Evolutionary conservation across 64 coral and sea anemone genomes (phyloP), one percentile per base, ranked within the genome.

Genomic region (Montipora efflorescens): DNA sequence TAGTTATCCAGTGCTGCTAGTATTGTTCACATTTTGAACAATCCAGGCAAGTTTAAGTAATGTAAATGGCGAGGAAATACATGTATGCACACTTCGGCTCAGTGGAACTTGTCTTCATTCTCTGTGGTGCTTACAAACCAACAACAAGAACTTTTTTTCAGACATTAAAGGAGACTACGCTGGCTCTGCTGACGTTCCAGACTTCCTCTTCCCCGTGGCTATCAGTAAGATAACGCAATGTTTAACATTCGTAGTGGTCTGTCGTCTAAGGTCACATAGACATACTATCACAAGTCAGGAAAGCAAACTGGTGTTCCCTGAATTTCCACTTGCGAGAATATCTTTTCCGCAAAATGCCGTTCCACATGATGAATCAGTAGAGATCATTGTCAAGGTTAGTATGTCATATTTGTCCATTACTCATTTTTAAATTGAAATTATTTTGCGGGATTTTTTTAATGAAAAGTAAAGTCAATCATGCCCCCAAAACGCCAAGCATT

Each of bases 171-270:
- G 73, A 59, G 90, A 76, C 48, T 68, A 50, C 16, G 87, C 71
- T 48, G 67, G n/a, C 59, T n/a, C 43, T 47, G 59, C 69, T n/a
- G 44, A 90, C 20, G n/a, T 77, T 21, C 87, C 79, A 19, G 57
- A 94, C 43, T 94, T 76, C 64, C 0, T n/a, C 4, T 80, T 94
- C 14, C 93, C 93, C 8, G 79, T 94, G 67, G 93, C 79, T 48
- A 58, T 77, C 53, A n/a, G 78, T 43, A 88, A 94, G 21, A 83
- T 94, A 5, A 48, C 52, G 7, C 20, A 90, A 52, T 94, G 93
- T 71, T 89, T 77, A 19, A 90, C 78, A 5, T 94, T 83, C 80
- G 93, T 68, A 19, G 93, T 90, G 16, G 79, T 94, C 25, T 90
- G 88, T 82, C 93, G 93, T 82, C 93, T 90, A 7, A 77, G 28